Base-by-base conservation (phyloP, 53 echinoderm and acorn worm species). In the Paracentrotus lividus region DNA sequence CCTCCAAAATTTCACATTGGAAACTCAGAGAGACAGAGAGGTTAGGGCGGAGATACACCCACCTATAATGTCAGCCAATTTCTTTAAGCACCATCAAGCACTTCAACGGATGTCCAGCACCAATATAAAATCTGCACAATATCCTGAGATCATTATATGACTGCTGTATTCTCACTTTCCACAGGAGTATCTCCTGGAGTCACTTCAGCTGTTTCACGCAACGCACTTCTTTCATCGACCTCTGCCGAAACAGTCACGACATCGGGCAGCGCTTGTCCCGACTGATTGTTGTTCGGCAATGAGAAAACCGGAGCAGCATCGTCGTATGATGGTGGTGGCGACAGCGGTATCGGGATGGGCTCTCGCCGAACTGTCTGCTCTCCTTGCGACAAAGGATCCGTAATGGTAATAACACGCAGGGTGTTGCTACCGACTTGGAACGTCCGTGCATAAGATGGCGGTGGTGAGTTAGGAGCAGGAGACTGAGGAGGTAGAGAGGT, bases 251-350 rank as follows among this genome's bases (percentile, higher is more conserved):
- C 15, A 7, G 92, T 81, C 38, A 92, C 92, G 20, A 92, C 92
- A 43, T 92, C 92, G 0, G 92, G 92, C 42, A 92, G 43, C 15
- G 59, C 56, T 49, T 64, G 90, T 32, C 65, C 65, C 36, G 91
- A 34, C 3, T 42, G 40, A 29, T 56, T 43, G 2, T 34, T 21
- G 2, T 57, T 42, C 12, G 92, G 61, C 15, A 20, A 49, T 3
- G 81, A 60, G 16, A 78, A 78, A 20, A 78, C 33, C 27, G 61
- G 57, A 23, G 92, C 81, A 9, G 84, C 92, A 34, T 78, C 92
- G n/a, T 92, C 92, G 31, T 92, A 92, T 2, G 92, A 77, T 24
- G 92, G 92, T 14, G 92, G 92, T 38, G 92, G 92, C n/a, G 92
- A 92, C 36, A 92, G 42, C 5, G 92, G 92, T 55, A 78, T 78